Percentiles rank a stretch among this genome's conserved stretches.
Conservation (phyloP, 1,140 invertebrate genomes). For the Drosophila kurseongensis region DNA sequence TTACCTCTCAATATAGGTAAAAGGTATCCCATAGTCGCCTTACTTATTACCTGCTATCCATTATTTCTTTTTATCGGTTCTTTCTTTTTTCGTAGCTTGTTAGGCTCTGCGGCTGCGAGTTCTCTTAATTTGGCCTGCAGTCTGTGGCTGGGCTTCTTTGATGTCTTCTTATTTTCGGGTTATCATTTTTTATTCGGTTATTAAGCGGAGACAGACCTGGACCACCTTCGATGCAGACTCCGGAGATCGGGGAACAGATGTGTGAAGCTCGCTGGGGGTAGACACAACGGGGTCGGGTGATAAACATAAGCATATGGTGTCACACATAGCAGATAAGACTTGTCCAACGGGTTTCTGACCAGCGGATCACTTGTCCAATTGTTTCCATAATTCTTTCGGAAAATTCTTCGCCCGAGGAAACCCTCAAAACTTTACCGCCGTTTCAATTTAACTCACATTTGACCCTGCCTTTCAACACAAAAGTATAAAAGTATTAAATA, state of each 20-base stretch:
- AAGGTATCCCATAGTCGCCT: conserved; percentile 7
- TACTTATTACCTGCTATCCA: background rate
- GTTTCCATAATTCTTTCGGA: conserved; percentile 49
- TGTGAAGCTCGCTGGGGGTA: conserved; percentile 64
- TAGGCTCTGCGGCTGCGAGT: conserved; percentile 51
- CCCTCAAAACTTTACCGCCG: conserved; percentile 44
- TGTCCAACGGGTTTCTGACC: conserved; percentile 31
- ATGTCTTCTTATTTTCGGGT: conserved; percentile 83
- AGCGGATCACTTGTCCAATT: conserved; percentile 51
- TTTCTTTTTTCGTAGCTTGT: conserved; percentile 62
- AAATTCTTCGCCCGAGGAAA: background rate
- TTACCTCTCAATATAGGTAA: background rate
- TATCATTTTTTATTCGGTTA: conserved; percentile 84
- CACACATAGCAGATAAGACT: conserved; percentile 33
- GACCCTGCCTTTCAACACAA: conserved; percentile 43
- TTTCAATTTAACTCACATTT: conserved; percentile 68
- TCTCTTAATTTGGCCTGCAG: conserved; percentile 72
- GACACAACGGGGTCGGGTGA: conserved; percentile 2
- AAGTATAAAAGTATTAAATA: conserved; percentile 72
- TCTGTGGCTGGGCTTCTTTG: conserved; percentile 69
- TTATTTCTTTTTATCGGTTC: conserved; percentile 31
- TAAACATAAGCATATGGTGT: conserved; percentile 64
- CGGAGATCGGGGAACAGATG: conserved; percentile 60
- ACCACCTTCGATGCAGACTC: conserved; percentile 59
- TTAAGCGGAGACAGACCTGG: conserved; percentile 70